Conservation (phyloP, 2,797 vertebrate species). For the Acanthiza pusilla region DNA sequence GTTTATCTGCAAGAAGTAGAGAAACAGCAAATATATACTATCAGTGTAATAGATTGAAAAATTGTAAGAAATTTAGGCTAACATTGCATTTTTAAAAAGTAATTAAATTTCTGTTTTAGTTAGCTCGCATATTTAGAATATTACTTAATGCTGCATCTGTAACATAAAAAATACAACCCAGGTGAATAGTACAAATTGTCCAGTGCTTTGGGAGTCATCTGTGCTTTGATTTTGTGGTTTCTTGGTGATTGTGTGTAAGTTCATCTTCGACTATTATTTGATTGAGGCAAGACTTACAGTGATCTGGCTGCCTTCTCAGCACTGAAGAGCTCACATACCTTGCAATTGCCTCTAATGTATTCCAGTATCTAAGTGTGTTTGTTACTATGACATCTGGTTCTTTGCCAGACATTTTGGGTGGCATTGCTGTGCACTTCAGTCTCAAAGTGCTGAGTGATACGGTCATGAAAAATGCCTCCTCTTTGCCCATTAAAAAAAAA, state of each 20-base stretch:
- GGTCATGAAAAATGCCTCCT: constrained; percentile 10
- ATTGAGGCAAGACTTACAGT: background rate
- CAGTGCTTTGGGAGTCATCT: background rate
- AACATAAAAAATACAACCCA: background rate
- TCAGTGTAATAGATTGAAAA: background rate
- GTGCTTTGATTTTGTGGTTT: background rate
- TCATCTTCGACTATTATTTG: background rate
- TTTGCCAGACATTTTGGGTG: constrained; percentile 51
- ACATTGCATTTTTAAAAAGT: background rate
- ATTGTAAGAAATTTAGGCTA: background rate
- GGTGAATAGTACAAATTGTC: background rate
- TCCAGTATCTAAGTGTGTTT: background rate
- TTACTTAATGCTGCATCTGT: background rate
- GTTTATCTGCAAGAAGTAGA: background rate
- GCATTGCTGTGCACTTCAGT: background rate
- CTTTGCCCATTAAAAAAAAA: background rate
- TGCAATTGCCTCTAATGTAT: constrained; percentile 16
- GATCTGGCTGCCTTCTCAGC: background rate
- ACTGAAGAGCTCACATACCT: constrained; percentile 11
- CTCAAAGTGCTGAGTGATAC: constrained; percentile 11
- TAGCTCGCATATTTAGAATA: background rate
- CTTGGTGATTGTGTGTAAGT: background rate
- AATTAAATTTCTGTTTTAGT: background rate
- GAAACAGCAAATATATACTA: background rate
- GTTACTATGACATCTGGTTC: constrained; percentile 28